Evolutionary conservation across 2,113 vertebrate species (phyloP).

Genomic region (Chionodraco myersi): DNA sequence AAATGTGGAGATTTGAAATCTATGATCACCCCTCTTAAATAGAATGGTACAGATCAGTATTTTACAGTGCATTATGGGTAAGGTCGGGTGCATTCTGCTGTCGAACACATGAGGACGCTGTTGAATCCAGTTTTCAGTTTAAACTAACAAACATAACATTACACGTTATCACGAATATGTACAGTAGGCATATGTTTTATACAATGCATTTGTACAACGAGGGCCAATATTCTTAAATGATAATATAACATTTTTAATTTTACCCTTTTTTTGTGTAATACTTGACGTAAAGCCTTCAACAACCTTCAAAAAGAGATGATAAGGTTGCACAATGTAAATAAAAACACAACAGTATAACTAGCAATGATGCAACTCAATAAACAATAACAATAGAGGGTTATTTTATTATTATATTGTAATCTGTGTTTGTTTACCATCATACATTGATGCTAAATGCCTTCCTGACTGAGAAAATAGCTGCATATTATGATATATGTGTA

Average conservation of each 20-base stretch:
- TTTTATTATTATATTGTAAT: background rate
- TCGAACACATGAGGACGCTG: conserved; percentile 22
- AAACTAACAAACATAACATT: no score
- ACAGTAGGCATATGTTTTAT: no score
- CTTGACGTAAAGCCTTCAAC: background rate
- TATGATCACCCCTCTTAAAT: background rate
- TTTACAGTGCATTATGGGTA: conserved; percentile 71
- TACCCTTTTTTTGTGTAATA: background rate
- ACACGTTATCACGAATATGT: background rate
- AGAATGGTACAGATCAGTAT: conserved; percentile 51
- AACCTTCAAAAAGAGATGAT: background rate
- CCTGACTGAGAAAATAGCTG: background rate
- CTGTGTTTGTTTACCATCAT: background rate
- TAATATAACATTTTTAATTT: background rate
- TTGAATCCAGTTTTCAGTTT: background rate
- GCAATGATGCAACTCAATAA: background rate
- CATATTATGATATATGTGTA: background rate
- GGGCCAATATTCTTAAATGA: background rate
- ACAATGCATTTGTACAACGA: background rate
- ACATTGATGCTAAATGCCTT: background rate
- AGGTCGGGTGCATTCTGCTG: background rate
- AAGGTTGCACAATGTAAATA: background rate
- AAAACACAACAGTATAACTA: background rate
- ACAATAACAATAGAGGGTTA: background rate
- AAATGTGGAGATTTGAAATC: no score